Percentiles rank a stretch among this genome's conserved stretches.
These are phyloP conservation scores for Acronicta alni DNA, from an alignment of 2,888 invertebrate genomes.

Conservation along the genomic window DNA sequence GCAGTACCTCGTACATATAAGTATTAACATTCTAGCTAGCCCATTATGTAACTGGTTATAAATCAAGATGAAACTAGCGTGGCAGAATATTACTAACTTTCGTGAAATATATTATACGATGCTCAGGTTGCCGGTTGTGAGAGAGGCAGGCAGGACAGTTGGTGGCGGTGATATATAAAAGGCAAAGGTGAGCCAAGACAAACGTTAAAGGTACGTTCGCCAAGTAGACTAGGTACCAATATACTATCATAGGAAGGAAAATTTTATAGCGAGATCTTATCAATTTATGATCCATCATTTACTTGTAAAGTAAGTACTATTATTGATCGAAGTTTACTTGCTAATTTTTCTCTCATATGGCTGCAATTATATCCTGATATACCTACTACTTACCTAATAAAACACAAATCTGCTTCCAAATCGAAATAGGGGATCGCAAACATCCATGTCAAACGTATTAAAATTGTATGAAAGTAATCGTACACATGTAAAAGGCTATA, in stretches of 20 bases:
- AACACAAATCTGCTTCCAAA: neutral
- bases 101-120: neutral
- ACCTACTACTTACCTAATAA: no score
- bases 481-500: constrained; percentile 18
- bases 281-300: no score
- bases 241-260: neutral
- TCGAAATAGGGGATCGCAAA: neutral
- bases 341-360: no score
- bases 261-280: no score
- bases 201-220: neutral
- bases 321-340: no score
- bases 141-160: neutral
- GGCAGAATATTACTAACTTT: neutral
- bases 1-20: constrained; percentile 1
- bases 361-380: no score
- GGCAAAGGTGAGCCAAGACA: no score
- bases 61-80: constrained; percentile 5
- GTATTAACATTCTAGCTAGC: constrained; percentile 8
- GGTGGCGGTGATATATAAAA: neutral
- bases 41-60: constrained; percentile 3
- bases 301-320: no score
- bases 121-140: neutral
- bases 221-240: neutral
- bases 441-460: constrained; percentile 15
- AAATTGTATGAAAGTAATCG: constrained; percentile 23